Percentiles rank a stretch among this genome's conserved stretches.
Conservation (phyloP, 1,140 invertebrate species). For the Scylla paramamosain region DNA sequence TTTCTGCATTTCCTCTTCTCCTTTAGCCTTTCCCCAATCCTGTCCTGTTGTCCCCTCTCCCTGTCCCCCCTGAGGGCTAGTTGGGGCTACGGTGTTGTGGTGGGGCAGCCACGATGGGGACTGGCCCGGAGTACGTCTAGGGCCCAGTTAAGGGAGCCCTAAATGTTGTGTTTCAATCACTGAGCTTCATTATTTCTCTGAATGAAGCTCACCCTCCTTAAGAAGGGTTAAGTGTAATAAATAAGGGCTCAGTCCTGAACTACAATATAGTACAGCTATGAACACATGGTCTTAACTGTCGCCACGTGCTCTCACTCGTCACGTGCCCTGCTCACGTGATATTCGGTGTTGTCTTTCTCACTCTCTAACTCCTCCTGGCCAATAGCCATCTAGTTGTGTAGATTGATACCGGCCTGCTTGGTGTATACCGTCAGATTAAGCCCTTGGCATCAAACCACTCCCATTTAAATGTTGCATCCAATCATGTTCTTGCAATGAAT, state of each 20-base stretch:
- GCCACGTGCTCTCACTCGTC: slow-evolving; percentile 73
- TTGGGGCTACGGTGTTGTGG: slow-evolving; percentile 73
- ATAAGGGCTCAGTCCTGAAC: slow-evolving; percentile 64
- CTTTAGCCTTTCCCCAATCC: background rate
- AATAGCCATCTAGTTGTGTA: slow-evolving; percentile 76
- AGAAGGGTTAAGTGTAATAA: slow-evolving; percentile 46
- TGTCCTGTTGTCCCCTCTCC: background rate
- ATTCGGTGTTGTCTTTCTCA: slow-evolving; percentile 72
- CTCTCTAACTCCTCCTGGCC: slow-evolving; percentile 70
- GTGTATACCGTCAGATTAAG: slow-evolving; percentile 75
- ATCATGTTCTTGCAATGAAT: slow-evolving; percentile 74
- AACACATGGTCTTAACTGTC: slow-evolving; percentile 76
- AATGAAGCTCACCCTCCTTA: slow-evolving; percentile 18
- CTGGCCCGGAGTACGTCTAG: slow-evolving; percentile 75
- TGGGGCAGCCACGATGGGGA: slow-evolving; percentile 76
- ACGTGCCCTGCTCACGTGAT: slow-evolving; percentile 62
- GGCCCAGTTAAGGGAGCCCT: slow-evolving; percentile 73
- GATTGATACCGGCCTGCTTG: slow-evolving; percentile 75
- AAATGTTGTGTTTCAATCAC: slow-evolving; percentile 33
- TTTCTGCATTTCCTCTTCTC: background rate
- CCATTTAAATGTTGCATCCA: slow-evolving; percentile 76
- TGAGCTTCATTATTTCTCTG: slow-evolving; percentile 14
- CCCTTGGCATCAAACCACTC: slow-evolving; percentile 73
- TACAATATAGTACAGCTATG: slow-evolving; percentile 78
- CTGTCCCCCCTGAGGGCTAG: slow-evolving; percentile 29